Percentiles rank a stretch among this genome's conserved stretches.
Evolutionary conservation across 2,797 vertebrate species (phyloP).

Genomic region (Girardinus metallicus): DNA sequence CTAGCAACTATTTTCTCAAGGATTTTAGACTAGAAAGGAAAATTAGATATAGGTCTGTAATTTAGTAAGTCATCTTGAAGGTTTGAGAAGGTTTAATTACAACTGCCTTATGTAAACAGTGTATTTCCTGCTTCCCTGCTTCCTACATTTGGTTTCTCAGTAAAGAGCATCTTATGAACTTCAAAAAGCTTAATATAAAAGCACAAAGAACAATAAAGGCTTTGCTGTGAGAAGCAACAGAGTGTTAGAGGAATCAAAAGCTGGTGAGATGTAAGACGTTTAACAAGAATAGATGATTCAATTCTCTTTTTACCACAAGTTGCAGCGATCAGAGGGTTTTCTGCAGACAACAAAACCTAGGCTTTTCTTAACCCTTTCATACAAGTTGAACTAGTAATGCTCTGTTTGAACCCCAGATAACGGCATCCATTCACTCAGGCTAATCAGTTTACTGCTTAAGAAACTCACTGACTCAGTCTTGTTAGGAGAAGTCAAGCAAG

Average conservation of each 20-base stretch:
- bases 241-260: conserved; percentile 40
- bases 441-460: conserved; percentile 41
- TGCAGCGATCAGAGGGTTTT: background rate
- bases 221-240: conserved; percentile 48
- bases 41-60: background rate
- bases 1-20: background rate
- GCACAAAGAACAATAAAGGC: conserved; percentile 3
- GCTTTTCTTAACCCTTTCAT: background rate
- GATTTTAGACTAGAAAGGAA: background rate
- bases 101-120: background rate
- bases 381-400: conserved; percentile 16
- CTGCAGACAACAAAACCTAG: background rate
- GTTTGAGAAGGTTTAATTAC: background rate
- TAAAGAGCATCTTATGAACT: conserved; percentile 43
- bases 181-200: conserved; percentile 40
- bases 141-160: background rate
- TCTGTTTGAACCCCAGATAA: conserved; percentile 25
- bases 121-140: background rate
- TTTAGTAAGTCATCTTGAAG: background rate
- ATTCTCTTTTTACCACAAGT: background rate
- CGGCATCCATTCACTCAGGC: conserved; percentile 24
- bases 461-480: conserved; percentile 64
- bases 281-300: background rate
- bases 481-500: conserved; percentile 60
- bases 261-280: conserved; percentile 26